phyloP scores from a whole-genome alignment of 2,797 vertebrate species.

The Taeniopygia guttata region DNA sequence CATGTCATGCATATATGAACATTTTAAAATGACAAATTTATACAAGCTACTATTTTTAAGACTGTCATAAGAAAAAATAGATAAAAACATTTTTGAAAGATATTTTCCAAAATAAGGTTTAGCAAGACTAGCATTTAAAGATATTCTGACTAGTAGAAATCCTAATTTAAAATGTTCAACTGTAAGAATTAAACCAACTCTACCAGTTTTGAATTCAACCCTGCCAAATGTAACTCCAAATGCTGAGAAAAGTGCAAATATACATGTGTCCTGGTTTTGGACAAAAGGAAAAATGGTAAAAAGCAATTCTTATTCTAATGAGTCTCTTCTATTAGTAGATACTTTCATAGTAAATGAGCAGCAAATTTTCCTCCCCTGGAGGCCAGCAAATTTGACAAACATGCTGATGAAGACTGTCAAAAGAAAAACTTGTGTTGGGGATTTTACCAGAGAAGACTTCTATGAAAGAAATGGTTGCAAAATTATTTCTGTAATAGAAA shows the following conservation, averaged over 20 bases:
- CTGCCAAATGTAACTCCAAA: background rate
- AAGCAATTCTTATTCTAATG: background rate
- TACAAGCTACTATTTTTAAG: background rate
- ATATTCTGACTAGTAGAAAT: background rate
- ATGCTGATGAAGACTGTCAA: background rate
- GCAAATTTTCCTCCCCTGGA: background rate
- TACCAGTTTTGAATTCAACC: background rate
- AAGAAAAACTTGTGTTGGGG: background rate
- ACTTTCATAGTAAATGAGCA: background rate
- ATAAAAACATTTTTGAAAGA: background rate
- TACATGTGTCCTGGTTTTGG: background rate
- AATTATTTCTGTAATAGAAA: background rate
- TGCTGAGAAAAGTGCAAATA: background rate
- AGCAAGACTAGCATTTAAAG: background rate
- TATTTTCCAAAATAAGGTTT: background rate
- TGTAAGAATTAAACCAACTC: background rate
- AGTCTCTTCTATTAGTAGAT: background rate
- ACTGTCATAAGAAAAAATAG: background rate
- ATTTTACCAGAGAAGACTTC: background rate
- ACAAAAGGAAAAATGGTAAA: background rate
- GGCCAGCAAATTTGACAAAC: background rate
- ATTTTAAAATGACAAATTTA: background rate
- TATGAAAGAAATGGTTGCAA: background rate
- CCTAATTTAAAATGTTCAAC: background rate
- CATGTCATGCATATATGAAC: background rate